These are phyloP conservation scores for Phalera bucephala DNA, from an alignment of 2,888 invertebrate species.

Conservation along the genomic window DNA sequence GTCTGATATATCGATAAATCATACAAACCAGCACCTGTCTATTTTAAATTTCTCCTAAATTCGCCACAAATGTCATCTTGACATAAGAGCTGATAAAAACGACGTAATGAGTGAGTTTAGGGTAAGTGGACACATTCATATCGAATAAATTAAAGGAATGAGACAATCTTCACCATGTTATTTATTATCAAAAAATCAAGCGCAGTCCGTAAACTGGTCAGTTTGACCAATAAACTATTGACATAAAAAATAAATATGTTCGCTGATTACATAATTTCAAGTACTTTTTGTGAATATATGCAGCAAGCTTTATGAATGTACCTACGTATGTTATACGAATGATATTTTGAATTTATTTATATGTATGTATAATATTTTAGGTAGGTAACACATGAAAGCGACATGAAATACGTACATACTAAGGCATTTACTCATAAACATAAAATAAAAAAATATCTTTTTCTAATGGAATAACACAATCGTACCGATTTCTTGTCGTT, in stretches of 20 bases:
- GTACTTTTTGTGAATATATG: constrained; percentile 48
- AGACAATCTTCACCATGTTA: too few relatives aligned
- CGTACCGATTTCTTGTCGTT: constrained; percentile 55
- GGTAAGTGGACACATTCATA: neutral
- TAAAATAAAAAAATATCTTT: constrained; percentile 5
- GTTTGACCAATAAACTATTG: too few relatives aligned
- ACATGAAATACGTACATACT: constrained; percentile 47
- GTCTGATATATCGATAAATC: too few relatives aligned
- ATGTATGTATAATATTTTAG: constrained; percentile 56
- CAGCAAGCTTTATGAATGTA: constrained; percentile 68
- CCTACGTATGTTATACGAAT: constrained; percentile 60
- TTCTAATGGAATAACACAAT: constrained; percentile 30
- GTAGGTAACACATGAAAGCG: constrained; percentile 53
- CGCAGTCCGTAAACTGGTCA: too few relatives aligned
- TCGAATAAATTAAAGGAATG: too few relatives aligned
- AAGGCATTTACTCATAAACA: constrained; percentile 55
- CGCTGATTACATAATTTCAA: constrained; percentile 42
- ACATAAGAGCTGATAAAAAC: too few relatives aligned
- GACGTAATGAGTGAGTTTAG: neutral
- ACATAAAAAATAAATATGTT: constrained; percentile 22
- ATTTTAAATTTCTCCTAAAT: too few relatives aligned
- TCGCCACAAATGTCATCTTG: too few relatives aligned
- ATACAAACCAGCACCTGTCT: too few relatives aligned
- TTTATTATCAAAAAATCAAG: too few relatives aligned
- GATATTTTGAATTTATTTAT: constrained; percentile 65